Conservation (phyloP, 2,113 vertebrate species). For the Macquaria australasica region DNA sequence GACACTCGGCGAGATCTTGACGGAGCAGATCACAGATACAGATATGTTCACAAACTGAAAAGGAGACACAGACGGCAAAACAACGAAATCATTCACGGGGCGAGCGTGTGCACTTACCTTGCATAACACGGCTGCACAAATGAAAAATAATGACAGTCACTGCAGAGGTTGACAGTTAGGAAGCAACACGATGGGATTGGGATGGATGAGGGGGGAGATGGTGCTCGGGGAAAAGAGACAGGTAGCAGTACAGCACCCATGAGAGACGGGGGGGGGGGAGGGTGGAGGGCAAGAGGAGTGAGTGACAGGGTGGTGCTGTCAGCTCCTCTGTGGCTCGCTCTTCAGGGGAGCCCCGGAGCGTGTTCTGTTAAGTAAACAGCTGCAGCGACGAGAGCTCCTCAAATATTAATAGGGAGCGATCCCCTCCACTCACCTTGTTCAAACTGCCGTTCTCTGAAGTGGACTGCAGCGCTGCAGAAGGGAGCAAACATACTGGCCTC, state of each 20-base stretch:
- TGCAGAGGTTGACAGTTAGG: conserved; percentile 65
- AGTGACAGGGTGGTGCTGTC: conserved; percentile 75
- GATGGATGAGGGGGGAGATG: conserved; percentile 66
- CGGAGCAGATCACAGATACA: conserved; percentile 31
- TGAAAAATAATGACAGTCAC: conserved; percentile 67
- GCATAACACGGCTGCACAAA: conserved; percentile 53
- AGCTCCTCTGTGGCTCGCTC: conserved; percentile 56
- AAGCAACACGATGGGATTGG: conserved; percentile 45
- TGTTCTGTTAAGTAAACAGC: conserved; percentile 85
- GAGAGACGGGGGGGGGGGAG: not conserved
- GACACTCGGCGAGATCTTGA: not conserved
- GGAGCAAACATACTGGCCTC: not conserved
- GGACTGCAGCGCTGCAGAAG: conserved; percentile 29
- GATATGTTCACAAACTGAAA: conserved; percentile 52
- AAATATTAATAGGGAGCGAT: conserved; percentile 82
- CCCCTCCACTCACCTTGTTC: conserved; percentile 60
- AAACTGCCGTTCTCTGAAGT: conserved; percentile 61
- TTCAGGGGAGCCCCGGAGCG: conserved; percentile 72
- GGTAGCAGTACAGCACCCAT: conserved; percentile 48
- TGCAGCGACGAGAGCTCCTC: conserved; percentile 73
- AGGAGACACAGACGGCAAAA: not conserved
- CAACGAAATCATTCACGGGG: conserved; percentile 17
- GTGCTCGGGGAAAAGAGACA: conserved; percentile 45
- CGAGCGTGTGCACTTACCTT: conserved; percentile 7
- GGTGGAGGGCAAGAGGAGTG: conserved; percentile 53